These are phyloP conservation scores for Acrocephalus scirpaceus DNA, from an alignment of 2,797 vertebrate genomes.

Conservation along the genomic window DNA sequence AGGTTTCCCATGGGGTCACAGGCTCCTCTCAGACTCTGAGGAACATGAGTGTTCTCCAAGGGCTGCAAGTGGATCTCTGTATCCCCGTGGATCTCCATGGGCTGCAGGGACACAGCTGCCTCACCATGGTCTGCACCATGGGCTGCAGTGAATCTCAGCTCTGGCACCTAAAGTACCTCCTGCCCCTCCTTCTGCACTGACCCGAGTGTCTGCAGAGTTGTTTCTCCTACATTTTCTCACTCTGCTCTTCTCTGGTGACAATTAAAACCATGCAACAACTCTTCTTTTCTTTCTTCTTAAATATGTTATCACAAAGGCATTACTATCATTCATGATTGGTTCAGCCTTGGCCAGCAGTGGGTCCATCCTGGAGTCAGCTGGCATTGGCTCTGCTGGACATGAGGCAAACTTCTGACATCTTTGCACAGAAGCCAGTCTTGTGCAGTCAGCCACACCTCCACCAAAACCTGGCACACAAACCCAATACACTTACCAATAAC, in stretches of 20 bases:
- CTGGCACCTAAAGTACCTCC: accelerated
- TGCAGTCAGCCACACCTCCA: neutral
- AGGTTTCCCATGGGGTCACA: accelerated
- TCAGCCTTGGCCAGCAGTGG: neutral
- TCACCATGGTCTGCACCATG: accelerated
- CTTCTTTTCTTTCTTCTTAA: neutral
- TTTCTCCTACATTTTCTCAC: accelerated
- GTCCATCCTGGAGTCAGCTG: neutral
- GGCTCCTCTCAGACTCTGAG: neutral
- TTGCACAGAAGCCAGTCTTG: neutral
- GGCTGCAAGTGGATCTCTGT: neutral
- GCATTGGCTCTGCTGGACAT: accelerated
- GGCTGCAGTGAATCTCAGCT: no score
- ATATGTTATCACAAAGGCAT: no score
- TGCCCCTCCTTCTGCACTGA: neutral
- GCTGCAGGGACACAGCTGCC: neutral
- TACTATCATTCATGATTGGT: neutral
- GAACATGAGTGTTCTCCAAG: neutral
- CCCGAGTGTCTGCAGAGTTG: neutral
- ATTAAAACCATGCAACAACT: neutral
- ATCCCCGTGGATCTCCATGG: no score
- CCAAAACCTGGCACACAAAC: neutral
- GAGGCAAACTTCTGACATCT: neutral
- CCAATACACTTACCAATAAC: neutral
- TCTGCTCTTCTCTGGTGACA: neutral